Evolutionary conservation across 2,113 vertebrate genomes (phyloP).

Genomic region (Proteles cristata): DNA sequence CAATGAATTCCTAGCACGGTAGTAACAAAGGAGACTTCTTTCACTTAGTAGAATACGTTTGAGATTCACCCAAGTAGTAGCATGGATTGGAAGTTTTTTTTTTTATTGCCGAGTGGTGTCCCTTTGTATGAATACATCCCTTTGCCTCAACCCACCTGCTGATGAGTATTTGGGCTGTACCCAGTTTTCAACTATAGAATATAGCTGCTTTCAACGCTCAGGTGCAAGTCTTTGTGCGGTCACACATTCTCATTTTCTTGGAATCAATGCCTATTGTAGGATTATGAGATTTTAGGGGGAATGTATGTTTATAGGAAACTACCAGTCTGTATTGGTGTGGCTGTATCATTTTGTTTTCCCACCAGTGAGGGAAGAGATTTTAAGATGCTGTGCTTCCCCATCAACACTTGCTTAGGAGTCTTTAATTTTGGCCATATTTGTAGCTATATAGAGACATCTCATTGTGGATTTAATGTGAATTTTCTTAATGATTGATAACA

Average conservation of each 20-base stretch:
- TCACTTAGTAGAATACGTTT: accelerated
- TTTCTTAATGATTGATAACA: not conserved
- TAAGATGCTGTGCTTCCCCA: accelerated
- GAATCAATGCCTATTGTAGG: not conserved
- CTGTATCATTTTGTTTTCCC: not conserved
- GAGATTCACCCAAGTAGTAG: accelerated
- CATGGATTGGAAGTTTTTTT: accelerated
- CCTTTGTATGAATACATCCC: no score
- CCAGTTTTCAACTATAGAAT: not conserved
- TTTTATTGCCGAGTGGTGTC: accelerated
- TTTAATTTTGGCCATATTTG: not conserved
- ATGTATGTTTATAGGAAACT: not conserved
- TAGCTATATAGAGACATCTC: not conserved
- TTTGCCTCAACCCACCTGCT: not conserved
- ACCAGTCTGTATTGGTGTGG: not conserved
- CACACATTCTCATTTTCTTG: not conserved
- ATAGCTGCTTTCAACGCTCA: not conserved
- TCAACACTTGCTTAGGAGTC: not conserved
- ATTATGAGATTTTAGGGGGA: not conserved
- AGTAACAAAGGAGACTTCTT: not conserved
- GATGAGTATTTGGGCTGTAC: not conserved
- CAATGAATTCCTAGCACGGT: accelerated
- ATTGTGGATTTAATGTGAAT: not conserved
- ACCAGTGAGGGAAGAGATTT: accelerated
- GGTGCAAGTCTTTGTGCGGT: not conserved